Evolutionary conservation across 2,888 invertebrate species (phyloP), one percentile per base, ranked within the genome.

Genomic region (Dione juno): DNA sequence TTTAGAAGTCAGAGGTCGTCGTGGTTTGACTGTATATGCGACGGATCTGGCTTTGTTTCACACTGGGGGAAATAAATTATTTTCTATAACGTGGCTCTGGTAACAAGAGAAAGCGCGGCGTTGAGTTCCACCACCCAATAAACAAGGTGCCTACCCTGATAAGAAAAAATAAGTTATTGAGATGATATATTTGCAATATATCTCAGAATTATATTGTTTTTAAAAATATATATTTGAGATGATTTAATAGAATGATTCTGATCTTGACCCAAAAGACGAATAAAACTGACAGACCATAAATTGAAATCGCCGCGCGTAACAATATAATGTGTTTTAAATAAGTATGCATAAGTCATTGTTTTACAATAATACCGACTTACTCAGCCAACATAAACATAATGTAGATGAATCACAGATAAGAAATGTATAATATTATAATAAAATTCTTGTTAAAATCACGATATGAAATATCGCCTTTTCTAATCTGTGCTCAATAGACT

Each of bases 251-350:
- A 19, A 40, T 16, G 37, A 57, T 48, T 14, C 0, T 64, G 35
- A 50, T 64, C 37, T 64, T 50, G 64, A 50, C 64, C 64, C 14
- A 40, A 50, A 64, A 64, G 14, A 64, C 61, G 61, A 67, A 61
- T 68, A 68, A 67, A 59, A 52, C 52, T 50, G 37, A 37, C 50
- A 48, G 50, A 64, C 64, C 64, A 64, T 64, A 64, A 64, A 64
- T 64, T 40, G 50, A 64, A 64, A 52, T 64, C 37, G 48, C 64
- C 2, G 64, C 37, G 48, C 64, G 64, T 64, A 64, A 64, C 64
- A 50, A 64, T 64, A 64, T 69, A 69, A 57, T 69, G 69, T 65
- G 69, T 69, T 69, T 68, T 69, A 65, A 69, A 65, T 69, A 69
- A 69, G 63, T 52, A 52, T 59, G 66, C 64, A 59, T 53, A 58